Base-by-base conservation (phyloP, 2,888 invertebrate species). In the Chironomus riparius region DNA sequence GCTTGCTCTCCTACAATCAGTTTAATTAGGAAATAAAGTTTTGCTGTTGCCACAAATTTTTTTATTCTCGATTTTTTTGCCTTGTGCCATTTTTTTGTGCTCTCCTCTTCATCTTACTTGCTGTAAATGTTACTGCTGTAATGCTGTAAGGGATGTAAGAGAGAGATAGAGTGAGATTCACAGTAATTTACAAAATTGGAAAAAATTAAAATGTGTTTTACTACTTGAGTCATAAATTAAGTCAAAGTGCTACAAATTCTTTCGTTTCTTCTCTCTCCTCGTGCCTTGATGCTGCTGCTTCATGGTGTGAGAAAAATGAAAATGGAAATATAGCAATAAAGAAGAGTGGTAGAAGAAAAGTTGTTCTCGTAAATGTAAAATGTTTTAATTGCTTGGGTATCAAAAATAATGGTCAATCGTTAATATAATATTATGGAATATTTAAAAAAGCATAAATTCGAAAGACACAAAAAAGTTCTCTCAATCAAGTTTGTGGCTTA, bases 21-120 rank as follows among this genome's bases (percentile, higher is more conserved):
- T 71, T 71, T 71, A 71, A 71, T 71, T 71, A 71, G 71, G 48
- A 71, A 71, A 56, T 56, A 71, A 71, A 71, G 18, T 28, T 71
- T 71, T 70, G 13, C 47, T 70, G 38, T 56, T 56, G 56, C 56
- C 56, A 56, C 56, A 56, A 18, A 56, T 56, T 56, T 18, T 56
- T 56, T 56, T 15, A 21, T 62, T 62, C 62, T 62, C 62, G 10
- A 38, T 38, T 38, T 62, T 15, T 38, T 38, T 38, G 38, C 38
- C 38, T 18, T 56, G 56, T 18, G 5, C n/a, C 56, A 56, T n/a
- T 15, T 15, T 15, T 56, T 56, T 18, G n/a, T n/a, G n/a, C 7
- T 13, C 18, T 56, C n/a, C 56, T 18, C 56, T 56, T 15, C 18
- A n/a, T 18, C 18, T 56, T 56, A 56, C 56, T 56, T 56, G 15